Percentiles rank a stretch among this genome's conserved stretches.
Evolutionary conservation across 2,113 vertebrate genomes (phyloP).

Genomic region (Cebus imitator): DNA sequence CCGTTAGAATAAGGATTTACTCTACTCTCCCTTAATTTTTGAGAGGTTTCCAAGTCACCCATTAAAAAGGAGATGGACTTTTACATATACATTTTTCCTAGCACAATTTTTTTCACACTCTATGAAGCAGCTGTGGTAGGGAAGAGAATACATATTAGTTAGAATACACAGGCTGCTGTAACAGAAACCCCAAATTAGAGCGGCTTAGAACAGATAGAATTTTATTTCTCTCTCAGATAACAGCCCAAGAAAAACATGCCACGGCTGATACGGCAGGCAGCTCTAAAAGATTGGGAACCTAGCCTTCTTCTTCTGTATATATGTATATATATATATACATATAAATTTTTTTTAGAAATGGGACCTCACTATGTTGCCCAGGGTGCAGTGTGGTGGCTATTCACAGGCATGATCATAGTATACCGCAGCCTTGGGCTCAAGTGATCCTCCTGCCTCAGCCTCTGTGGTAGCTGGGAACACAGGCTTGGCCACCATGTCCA

Average conservation of each 20-base stretch:
- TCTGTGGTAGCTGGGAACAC: background rate
- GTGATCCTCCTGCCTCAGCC: background rate
- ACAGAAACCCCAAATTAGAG: background rate
- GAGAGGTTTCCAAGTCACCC: background rate
- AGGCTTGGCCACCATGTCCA: background rate
- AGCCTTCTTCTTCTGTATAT: background rate
- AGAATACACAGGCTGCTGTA: background rate
- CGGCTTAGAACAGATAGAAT: background rate
- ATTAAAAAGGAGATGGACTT: slow-evolving; percentile 8
- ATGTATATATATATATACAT: no score
- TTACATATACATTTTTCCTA: slow-evolving; percentile 3
- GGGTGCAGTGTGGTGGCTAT: background rate
- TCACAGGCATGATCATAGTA: background rate
- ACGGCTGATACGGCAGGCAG: background rate
- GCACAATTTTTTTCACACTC: background rate
- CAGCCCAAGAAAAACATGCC: background rate
- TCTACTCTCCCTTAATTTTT: background rate
- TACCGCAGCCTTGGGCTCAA: background rate
- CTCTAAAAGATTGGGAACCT: background rate
- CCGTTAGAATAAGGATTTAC: slow-evolving; percentile 19
- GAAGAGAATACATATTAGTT: background rate
- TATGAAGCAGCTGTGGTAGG: background rate
- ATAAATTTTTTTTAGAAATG: background rate
- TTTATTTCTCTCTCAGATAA: background rate
- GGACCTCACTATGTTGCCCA: background rate